Percentiles rank a stretch among this genome's conserved stretches.
phyloP scores from a whole-genome alignment of 2,113 vertebrate species.

The Oceanodroma tethys region DNA sequence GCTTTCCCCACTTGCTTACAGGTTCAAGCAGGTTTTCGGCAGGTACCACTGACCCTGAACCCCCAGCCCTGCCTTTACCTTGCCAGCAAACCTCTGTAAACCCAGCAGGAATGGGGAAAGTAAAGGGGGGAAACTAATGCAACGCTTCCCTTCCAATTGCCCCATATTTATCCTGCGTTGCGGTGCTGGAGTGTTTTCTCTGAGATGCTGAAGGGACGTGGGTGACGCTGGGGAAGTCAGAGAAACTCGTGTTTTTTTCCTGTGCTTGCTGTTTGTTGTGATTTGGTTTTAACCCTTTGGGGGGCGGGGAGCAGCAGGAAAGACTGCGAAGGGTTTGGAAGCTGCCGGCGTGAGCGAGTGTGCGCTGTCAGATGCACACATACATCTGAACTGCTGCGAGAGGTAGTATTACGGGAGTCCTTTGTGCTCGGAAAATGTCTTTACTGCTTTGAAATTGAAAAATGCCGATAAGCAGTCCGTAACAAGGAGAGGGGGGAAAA shows the following conservation, averaged over 20 bases:
- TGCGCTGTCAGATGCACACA: background rate
- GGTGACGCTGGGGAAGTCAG: slow-evolving; percentile 3
- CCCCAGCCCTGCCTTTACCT: background rate
- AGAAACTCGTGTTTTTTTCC: slow-evolving; percentile 15
- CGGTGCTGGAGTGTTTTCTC: background rate
- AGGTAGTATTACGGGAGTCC: slow-evolving; percentile 38
- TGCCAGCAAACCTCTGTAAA: background rate
- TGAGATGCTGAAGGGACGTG: background rate
- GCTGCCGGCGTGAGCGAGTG: background rate
- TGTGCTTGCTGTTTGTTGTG: slow-evolving; percentile 46
- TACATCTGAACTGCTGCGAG: slow-evolving; percentile 22
- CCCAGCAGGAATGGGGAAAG: background rate
- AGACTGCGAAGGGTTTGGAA: background rate
- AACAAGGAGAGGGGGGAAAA: background rate
- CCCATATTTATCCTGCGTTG: background rate
- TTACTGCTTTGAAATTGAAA: slow-evolving; percentile 42
- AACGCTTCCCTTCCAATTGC: background rate
- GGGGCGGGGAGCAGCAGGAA: background rate
- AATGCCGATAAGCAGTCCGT: background rate
- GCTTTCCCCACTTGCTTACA: background rate
- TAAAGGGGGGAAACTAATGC: background rate
- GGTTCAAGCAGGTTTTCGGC: background rate
- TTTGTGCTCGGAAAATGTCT: slow-evolving; percentile 32
- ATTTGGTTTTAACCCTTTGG: slow-evolving; percentile 54
- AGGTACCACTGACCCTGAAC: background rate